Conservation (phyloP, 2,797 vertebrate species). For the Betta splendens region DNA sequence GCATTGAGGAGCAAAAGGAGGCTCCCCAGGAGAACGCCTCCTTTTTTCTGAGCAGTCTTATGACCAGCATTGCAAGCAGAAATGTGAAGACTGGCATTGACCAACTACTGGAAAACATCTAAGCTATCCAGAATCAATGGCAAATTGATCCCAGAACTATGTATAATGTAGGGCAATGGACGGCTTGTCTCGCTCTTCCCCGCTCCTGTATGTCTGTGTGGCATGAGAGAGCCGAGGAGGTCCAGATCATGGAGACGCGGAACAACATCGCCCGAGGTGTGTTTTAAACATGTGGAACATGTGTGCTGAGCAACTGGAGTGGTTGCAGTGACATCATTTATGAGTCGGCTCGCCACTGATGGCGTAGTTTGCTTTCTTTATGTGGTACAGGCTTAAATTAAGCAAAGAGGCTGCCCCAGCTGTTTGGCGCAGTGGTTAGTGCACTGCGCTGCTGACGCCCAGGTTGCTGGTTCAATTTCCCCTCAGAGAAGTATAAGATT, state of each 20-base stretch:
- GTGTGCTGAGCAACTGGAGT: slow-evolving; percentile 11
- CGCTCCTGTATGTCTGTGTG: slow-evolving; percentile 54
- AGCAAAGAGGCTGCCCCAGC: too few species aligned
- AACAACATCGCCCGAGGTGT: slow-evolving; percentile 46
- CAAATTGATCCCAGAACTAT: slow-evolving; percentile 80
- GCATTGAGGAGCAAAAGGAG: slow-evolving; percentile 56
- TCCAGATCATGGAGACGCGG: slow-evolving; percentile 48
- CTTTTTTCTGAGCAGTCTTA: slow-evolving; percentile 59
- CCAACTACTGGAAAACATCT: slow-evolving; percentile 82
- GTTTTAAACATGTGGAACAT: slow-evolving; percentile 54
- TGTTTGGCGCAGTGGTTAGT: too few species aligned
- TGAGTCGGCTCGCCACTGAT: slow-evolving; percentile 7
- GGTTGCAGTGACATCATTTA: slow-evolving; percentile 12
- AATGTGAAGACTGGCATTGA: slow-evolving; percentile 79
- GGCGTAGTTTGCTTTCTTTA: slow-evolving; percentile 24
- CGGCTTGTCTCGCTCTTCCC: slow-evolving; percentile 50
- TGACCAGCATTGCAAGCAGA: slow-evolving; percentile 78
- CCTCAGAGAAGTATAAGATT: too few species aligned
- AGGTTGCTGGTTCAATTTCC: too few species aligned
- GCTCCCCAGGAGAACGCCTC: slow-evolving; percentile 67
- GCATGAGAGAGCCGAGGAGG: slow-evolving; percentile 39
- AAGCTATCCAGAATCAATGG: slow-evolving; percentile 80
- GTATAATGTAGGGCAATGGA: slow-evolving; percentile 80
- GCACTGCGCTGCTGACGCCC: too few species aligned
- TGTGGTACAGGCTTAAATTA: too few species aligned